A percentile compares a stretch with the other conserved stretches of the same genome.
Conservation (phyloP, 2,113 vertebrate species). For the Catharus fuscescens region DNA sequence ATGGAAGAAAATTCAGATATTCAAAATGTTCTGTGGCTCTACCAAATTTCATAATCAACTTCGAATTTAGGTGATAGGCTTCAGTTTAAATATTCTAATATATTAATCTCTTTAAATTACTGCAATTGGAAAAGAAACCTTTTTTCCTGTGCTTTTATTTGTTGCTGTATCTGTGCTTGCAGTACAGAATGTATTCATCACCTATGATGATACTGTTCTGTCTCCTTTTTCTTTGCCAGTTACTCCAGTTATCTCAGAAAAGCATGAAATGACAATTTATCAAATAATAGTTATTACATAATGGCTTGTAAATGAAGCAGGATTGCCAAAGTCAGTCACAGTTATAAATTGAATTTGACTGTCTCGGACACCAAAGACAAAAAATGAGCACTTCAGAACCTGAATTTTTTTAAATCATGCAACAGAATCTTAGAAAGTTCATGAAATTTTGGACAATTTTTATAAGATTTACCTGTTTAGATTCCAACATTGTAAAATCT, state of each 20-base stretch:
- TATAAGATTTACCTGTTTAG: background rate
- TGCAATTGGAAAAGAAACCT: rapidly evolving
- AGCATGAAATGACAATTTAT: background rate
- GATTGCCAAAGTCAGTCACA: background rate
- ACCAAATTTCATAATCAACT: background rate
- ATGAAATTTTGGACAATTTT: background rate
- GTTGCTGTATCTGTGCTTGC: background rate
- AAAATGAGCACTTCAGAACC: background rate
- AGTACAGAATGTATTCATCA: background rate
- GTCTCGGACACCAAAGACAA: background rate
- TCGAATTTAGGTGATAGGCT: background rate
- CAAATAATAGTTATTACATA: background rate
- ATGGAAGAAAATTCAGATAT: background rate
- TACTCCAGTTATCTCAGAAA: background rate
- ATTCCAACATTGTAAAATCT: background rate
- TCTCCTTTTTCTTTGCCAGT: background rate
- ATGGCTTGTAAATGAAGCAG: background rate
- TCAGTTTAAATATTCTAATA: background rate
- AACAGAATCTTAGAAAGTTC: background rate
- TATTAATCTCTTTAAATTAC: background rate
- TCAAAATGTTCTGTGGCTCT: background rate
- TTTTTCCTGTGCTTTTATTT: background rate
- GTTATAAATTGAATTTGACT: background rate
- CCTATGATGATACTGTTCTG: background rate
- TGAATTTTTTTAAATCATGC: background rate